Conservation (phyloP, 2,888 invertebrate species). For the Andrena fulva region DNA sequence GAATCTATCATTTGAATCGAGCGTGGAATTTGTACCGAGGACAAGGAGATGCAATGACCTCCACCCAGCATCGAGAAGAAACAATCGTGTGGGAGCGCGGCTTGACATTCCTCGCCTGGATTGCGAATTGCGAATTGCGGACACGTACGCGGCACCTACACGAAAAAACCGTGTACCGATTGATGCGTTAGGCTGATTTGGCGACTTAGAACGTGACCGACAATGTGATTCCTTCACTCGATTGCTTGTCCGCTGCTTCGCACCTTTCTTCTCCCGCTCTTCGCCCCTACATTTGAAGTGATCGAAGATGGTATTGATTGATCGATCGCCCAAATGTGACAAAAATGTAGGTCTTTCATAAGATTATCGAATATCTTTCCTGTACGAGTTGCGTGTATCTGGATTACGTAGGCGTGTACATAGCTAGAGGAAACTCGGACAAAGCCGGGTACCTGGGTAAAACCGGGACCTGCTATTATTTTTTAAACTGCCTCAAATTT, state of each 20-base stretch:
- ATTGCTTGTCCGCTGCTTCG: not conserved
- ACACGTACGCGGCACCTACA: conserved; percentile 54
- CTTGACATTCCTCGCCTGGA: conserved; percentile 45
- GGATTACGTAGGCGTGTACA: too few relatives aligned
- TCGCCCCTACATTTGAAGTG: not conserved
- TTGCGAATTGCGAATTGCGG: conserved; percentile 45
- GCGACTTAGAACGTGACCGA: conserved; percentile 49
- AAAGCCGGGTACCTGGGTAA: too few relatives aligned
- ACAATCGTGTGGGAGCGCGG: conserved; percentile 58
- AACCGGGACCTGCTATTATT: too few relatives aligned
- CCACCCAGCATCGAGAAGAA: conserved; percentile 1
- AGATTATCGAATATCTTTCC: too few relatives aligned
- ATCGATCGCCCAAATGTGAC: too few relatives aligned
- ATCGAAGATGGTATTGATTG: too few relatives aligned
- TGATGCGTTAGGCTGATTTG: conserved; percentile 35
- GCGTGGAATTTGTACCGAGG: conserved; percentile 29
- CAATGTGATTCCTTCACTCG: conserved; percentile 9
- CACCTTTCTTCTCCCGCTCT: not conserved
- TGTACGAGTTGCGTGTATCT: too few relatives aligned
- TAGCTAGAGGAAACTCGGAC: too few relatives aligned
- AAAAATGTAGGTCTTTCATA: too few relatives aligned
- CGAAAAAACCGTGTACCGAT: conserved; percentile 38
- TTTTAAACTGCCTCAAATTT: too few relatives aligned
- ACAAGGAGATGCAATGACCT: conserved; percentile 39
- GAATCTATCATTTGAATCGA: conserved; percentile 5